Evolutionary conservation across 2,888 invertebrate species (phyloP), one percentile per base, ranked within the genome.

Genomic region (Nomada fucata): DNA sequence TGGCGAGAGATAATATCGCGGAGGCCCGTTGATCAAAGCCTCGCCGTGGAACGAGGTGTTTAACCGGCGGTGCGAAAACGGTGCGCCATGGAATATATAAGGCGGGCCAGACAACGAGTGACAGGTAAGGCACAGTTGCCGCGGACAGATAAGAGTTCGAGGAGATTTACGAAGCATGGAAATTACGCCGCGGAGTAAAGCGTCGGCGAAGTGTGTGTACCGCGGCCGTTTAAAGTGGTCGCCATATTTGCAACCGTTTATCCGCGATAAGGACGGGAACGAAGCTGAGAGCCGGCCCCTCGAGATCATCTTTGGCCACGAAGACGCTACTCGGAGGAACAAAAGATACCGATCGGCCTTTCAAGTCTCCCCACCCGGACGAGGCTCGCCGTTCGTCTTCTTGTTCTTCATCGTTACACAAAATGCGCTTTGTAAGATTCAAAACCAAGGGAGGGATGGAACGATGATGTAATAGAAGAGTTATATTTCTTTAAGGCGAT

Each of bases 11-110:
- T 79, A 65, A 65, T 65, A 71, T 79, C 64, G 64, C 36, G 18
- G n/a, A 23, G n/a, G 20, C 69, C 36, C 59, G 69, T 73, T 47
- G 73, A 73, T 82, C 80, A 73, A 74, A 81, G 59, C 53, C 79
- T 23, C 67, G 9, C 1, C 13, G 61, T 50, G 29, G 26, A n/a
- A 57, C 26, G 52, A 18, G 13, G 15, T 29, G 52, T n/a, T 53
- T 44, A 10, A 47, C 15, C 13, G 11, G 15, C 36, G 36, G 36
- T 36, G 68, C n/a, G 68, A 57, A 18, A n/a, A 18, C 57, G 44
- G 10, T 55, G 23, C 7, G 18, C 18, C 23, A 9, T 50, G 13
- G 55, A 29, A 55, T 42, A 20, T 53, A 42, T 63, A 42, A 36
- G 36, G 36, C 1, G 36, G 18, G 15, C n/a, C 29, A 23, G 42